Evolutionary conservation across 2,888 invertebrate genomes (phyloP).

Genomic region (Priocnemis perturbator): DNA sequence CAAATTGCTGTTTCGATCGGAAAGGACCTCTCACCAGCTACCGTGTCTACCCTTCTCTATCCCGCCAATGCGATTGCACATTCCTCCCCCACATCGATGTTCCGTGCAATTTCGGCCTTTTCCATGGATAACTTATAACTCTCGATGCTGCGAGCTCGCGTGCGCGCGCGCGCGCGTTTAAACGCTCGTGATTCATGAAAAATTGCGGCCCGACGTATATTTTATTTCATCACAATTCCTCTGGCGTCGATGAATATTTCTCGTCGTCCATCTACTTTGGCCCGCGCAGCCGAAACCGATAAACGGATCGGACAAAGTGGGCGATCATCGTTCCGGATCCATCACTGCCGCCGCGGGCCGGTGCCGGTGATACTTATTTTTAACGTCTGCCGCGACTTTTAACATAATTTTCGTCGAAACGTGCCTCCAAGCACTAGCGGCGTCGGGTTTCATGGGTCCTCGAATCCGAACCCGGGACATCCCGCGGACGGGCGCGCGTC

Average conservation of each 20-base stretch:
- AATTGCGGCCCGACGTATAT: conserved; percentile 26
- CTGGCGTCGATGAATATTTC: not conserved
- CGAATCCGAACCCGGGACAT: conserved; percentile 23
- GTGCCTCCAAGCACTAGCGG: too few species aligned
- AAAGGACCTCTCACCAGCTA: conserved; percentile 31
- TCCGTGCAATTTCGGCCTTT: conserved; percentile 42
- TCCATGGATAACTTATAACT: conserved; percentile 43
- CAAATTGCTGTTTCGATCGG: conserved; percentile 45
- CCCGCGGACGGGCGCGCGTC: conserved; percentile 26
- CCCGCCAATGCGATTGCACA: too few species aligned
- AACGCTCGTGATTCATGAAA: conserved; percentile 48
- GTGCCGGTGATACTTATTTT: too few species aligned
- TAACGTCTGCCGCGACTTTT: too few species aligned
- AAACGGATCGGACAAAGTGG: too few species aligned
- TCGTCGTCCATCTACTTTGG: not conserved
- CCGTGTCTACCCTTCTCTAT: not conserved
- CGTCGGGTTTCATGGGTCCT: conserved; percentile 30
- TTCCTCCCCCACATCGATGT: conserved; percentile 20
- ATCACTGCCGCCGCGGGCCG: too few species aligned
- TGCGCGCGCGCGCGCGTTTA: conserved; percentile 18
- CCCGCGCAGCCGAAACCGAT: too few species aligned
- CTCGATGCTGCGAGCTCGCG: conserved; percentile 15
- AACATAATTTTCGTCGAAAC: too few species aligned
- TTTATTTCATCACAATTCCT: conserved; percentile 16
- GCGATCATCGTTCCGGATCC: too few species aligned